A percentile compares a stretch with the other conserved stretches of the same genome.
phyloP scores from a whole-genome alignment of 2,888 invertebrate species.

The Camponotus fellah region DNA sequence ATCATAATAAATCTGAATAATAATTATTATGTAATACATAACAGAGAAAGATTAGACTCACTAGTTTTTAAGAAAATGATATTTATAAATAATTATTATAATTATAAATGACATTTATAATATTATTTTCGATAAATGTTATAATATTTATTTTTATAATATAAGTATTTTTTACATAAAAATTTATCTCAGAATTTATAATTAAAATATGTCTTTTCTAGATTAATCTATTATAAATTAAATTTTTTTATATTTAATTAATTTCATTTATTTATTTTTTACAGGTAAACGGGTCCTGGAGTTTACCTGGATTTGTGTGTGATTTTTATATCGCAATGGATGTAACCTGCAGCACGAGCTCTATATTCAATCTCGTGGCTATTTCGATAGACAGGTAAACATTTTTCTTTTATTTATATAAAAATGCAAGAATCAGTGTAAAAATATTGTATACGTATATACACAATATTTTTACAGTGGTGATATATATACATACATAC shows the following conservation, averaged over 20 bases:
- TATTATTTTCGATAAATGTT: too few relatives aligned
- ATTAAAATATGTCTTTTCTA: not conserved
- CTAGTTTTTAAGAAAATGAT: too few relatives aligned
- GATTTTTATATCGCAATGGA: constrained; percentile 99
- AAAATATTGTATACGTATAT: not conserved
- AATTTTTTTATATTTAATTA: not conserved
- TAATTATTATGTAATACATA: too few relatives aligned
- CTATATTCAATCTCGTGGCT: constrained; percentile 98
- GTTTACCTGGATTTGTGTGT: constrained; percentile 95
- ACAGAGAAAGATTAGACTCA: too few relatives aligned
- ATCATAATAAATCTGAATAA: too few relatives aligned
- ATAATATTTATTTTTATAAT: too few relatives aligned
- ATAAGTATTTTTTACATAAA: too few relatives aligned
- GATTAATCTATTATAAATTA: not conserved
- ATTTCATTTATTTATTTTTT: constrained; percentile 79
- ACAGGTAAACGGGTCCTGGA: constrained; percentile 96
- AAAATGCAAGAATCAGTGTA: not conserved
- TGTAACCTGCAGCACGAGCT: constrained; percentile 98
- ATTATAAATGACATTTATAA: too few relatives aligned
- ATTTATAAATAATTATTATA: too few relatives aligned
- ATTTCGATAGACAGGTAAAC: constrained; percentile 98
- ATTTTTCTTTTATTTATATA: not conserved
- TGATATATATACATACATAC: too few relatives aligned
- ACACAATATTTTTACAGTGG: too few relatives aligned
- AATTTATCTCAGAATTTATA: not conserved